Percentiles rank a stretch among this genome's conserved stretches.
Conservation (phyloP, 2,113 vertebrate genomes). For the Colaptes auratus region DNA sequence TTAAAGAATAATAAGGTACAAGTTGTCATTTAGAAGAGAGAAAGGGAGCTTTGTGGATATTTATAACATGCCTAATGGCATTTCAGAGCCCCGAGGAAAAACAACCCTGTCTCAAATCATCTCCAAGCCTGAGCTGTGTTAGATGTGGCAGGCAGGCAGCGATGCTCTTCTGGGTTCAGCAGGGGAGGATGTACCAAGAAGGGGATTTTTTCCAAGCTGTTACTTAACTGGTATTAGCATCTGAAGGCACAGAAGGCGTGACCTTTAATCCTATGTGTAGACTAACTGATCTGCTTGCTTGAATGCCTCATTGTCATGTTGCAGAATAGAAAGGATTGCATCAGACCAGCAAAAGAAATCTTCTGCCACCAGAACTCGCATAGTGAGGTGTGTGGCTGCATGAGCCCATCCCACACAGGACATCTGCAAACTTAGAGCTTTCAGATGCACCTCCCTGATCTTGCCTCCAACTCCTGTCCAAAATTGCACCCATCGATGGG, state of each 20-base stretch:
- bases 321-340: conserved; percentile 27
- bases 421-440: not conserved
- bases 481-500: not conserved
- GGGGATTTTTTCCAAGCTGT: conserved; percentile 25
- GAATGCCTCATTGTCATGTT: conserved; percentile 44
- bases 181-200: not conserved
- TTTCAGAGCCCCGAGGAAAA: conserved; percentile 31
- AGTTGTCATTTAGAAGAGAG: conserved; percentile 29
- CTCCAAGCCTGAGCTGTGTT: not conserved
- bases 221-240: conserved; percentile 55
- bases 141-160: not conserved
- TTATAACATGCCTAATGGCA: conserved; percentile 29
- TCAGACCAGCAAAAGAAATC: not conserved
- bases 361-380: not conserved
- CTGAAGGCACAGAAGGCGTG: conserved; percentile 43
- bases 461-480: not conserved
- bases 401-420: not conserved
- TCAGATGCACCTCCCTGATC: not conserved
- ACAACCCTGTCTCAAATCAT: not conserved
- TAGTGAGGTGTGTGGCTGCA: not conserved
- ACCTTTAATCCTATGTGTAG: conserved; percentile 42
- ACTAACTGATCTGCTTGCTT: conserved; percentile 41
- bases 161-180: not conserved
- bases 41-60: conserved; percentile 37
- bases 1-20: conserved; percentile 26